phyloP scores from a whole-genome alignment of 2,113 vertebrate genomes.

The Centrocercus urophasianus region DNA sequence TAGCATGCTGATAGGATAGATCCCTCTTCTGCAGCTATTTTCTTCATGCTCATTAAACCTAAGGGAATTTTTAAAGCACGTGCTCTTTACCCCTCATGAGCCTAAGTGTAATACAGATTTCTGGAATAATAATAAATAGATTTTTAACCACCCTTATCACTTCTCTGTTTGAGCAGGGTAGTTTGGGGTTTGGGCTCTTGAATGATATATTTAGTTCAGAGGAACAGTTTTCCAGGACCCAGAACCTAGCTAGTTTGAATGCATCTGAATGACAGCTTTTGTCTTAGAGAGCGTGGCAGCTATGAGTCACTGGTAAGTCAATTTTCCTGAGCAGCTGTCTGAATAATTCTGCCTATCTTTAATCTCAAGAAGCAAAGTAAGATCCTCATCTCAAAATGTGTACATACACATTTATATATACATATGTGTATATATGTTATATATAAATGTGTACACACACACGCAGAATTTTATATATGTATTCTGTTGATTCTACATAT shows the following conservation, averaged over 20 bases:
- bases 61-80: neutral
- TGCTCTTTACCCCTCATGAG: neutral
- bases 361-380: conserved; percentile 18
- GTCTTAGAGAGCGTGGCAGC: conserved; percentile 25
- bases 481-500: neutral
- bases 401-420: neutral
- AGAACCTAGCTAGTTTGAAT: conserved; percentile 8
- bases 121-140: neutral
- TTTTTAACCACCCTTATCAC: neutral
- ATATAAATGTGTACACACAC: neutral
- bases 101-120: neutral
- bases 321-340: conserved; percentile 50
- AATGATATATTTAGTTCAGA: neutral
- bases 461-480: neutral
- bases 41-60: neutral
- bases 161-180: neutral
- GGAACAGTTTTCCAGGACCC: neutral
- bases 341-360: conserved; percentile 42
- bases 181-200: neutral
- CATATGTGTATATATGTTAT: neutral
- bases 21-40: neutral
- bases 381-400: neutral
- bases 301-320: conserved; percentile 49
- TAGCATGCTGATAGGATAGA: neutral
- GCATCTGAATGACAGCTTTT: conserved; percentile 44